These are phyloP conservation scores for Drosophila lacertosa DNA, from an alignment of 1,140 invertebrate species.

Conservation along the genomic window DNA sequence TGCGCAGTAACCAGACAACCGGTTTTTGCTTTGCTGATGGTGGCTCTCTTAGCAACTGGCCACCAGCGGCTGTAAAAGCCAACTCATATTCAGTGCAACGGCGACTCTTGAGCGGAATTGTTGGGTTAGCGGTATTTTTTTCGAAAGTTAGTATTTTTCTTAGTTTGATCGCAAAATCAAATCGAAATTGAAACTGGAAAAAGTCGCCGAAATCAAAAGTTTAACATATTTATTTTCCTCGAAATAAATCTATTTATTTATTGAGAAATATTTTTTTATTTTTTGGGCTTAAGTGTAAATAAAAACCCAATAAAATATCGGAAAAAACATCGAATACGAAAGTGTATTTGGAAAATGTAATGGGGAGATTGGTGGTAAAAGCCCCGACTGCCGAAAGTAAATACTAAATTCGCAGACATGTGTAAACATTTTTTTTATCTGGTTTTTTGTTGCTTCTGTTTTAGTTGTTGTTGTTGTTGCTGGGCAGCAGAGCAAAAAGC, in stretches of 20 bases:
- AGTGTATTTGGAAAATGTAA: conserved; percentile 28
- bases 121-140: conserved; percentile 60
- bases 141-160: conserved; percentile 11
- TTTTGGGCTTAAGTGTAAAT: conserved; percentile 21
- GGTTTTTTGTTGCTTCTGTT: conserved; percentile 36
- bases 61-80: conserved; percentile 28
- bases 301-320: background rate
- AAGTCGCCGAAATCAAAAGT: conserved; percentile 3
- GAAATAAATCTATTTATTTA: background rate
- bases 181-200: conserved; percentile 25
- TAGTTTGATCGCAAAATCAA: conserved; percentile 20
- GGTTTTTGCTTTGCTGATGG: conserved; percentile 30
- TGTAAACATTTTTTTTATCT: conserved; percentile 77
- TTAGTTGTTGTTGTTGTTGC: conserved; percentile 20
- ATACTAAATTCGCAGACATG: conserved; percentile 77
- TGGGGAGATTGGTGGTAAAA: conserved; percentile 38
- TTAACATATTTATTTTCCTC: conserved; percentile 1
- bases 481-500: conserved; percentile 60
- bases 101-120: conserved; percentile 83
- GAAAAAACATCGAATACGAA: conserved; percentile 13
- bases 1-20: conserved; percentile 51
- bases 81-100: conserved; percentile 78
- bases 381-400: conserved; percentile 65
- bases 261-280: conserved; percentile 25
- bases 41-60: conserved; percentile 26